Percentiles rank a stretch among this genome's conserved stretches.
Conservation (phyloP, 2,797 vertebrate species). For the Acanthurus leucopareius region DNA sequence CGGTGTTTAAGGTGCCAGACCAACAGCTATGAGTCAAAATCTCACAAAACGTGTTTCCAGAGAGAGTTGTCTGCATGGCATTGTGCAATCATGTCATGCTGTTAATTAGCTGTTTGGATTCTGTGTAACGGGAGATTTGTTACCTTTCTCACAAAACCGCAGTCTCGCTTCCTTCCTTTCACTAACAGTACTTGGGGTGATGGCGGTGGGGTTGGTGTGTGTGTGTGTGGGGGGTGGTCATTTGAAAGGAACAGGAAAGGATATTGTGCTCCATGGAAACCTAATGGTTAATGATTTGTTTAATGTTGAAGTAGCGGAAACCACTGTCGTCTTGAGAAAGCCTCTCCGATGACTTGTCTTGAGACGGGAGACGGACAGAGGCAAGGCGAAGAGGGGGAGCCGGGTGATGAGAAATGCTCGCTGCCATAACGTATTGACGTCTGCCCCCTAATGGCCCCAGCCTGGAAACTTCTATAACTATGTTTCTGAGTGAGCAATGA, state of each 20-base stretch:
- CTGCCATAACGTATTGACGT: slow-evolving; percentile 83
- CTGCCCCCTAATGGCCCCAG: slow-evolving; percentile 83
- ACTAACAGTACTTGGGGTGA: slow-evolving; percentile 44
- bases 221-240: slow-evolving; percentile 21
- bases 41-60: slow-evolving; percentile 48
- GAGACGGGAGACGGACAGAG: slow-evolving; percentile 61
- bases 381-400: slow-evolving; percentile 27
- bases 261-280: slow-evolving; percentile 64
- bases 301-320: slow-evolving; percentile 80
- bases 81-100: slow-evolving; percentile 41
- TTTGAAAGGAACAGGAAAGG: slow-evolving; percentile 63
- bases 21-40: slow-evolving; percentile 55
- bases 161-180: slow-evolving; percentile 38
- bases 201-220: neutral
- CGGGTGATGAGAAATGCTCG: slow-evolving; percentile 59
- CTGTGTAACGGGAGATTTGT: slow-evolving; percentile 40
- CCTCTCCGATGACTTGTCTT: slow-evolving; percentile 74
- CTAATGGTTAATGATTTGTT: slow-evolving; percentile 85
- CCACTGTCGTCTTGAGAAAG: slow-evolving; percentile 75
- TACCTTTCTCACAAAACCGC: slow-evolving; percentile 56
- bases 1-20: slow-evolving; percentile 48
- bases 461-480: slow-evolving; percentile 85
- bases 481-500: slow-evolving; percentile 83
- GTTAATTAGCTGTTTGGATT: slow-evolving; percentile 57
- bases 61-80: slow-evolving; percentile 24